Percentiles rank a stretch among this genome's conserved stretches.
Evolutionary conservation across 2,888 invertebrate species (phyloP).

Genomic region (Diarsia brunnea): DNA sequence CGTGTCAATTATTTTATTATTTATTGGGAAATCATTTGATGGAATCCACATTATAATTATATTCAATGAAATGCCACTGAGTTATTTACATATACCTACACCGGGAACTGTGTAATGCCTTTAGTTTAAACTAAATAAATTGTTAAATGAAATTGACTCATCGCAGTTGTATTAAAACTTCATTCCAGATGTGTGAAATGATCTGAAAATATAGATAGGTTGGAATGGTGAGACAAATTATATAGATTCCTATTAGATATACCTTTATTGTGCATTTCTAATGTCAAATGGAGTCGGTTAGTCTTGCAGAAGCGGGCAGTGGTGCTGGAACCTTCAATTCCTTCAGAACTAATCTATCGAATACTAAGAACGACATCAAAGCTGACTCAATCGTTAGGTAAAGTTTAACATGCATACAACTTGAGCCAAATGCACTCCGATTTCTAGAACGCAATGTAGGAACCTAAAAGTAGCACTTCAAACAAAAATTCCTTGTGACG

Average conservation of each 20-base stretch:
- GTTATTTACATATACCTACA: slow-evolving; percentile 52
- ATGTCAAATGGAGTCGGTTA: slow-evolving; percentile 37
- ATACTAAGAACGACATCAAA: background rate
- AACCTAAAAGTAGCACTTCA: background rate
- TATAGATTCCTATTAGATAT: slow-evolving; percentile 78
- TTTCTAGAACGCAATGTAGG: background rate
- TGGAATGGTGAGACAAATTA: slow-evolving; percentile 60
- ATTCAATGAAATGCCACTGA: slow-evolving; percentile 51
- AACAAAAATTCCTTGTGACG: background rate
- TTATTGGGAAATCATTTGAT: slow-evolving; percentile 59
- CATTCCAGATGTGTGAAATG: slow-evolving; percentile 69
- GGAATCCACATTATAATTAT: slow-evolving; percentile 39
- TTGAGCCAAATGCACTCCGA: background rate
- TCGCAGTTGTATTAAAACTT: slow-evolving; percentile 60
- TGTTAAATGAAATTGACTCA: slow-evolving; percentile 45
- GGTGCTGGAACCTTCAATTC: background rate
- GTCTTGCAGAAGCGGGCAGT: slow-evolving; percentile 46
- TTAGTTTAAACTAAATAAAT: slow-evolving; percentile 51
- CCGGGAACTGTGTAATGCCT: slow-evolving; percentile 40
- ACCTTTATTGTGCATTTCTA: slow-evolving; percentile 71
- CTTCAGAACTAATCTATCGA: background rate
- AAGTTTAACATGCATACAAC: background rate
- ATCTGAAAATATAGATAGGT: slow-evolving; percentile 67
- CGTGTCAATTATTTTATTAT: slow-evolving; percentile 67
- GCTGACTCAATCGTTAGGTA: background rate